These are phyloP conservation scores for Cardinalis cardinalis DNA, from an alignment of 2,113 vertebrate genomes.

Conservation along the genomic window DNA sequence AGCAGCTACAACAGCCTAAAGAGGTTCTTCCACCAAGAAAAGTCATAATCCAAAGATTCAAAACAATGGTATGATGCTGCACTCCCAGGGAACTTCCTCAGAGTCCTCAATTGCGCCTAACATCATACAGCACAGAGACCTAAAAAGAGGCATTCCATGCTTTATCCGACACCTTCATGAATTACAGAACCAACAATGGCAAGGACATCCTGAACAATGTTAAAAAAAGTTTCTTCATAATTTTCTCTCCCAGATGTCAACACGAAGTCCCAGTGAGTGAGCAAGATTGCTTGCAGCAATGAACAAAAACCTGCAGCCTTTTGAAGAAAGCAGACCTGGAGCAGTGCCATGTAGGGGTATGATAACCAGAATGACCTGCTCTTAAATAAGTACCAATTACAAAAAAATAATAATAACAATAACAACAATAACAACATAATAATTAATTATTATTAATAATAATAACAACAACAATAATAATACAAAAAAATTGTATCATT, in stretches of 20 bases:
- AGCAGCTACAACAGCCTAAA: neutral
- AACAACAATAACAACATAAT: neutral
- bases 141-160: neutral
- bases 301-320: neutral
- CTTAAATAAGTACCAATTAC: neutral
- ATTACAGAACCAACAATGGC: neutral
- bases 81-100: neutral
- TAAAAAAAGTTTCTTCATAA: neutral
- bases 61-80: neutral
- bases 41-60: neutral
- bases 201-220: neutral
- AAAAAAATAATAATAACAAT: neutral
- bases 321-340: neutral
- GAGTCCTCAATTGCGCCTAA: neutral
- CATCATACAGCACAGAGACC: neutral
- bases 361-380: neutral
- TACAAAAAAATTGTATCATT: neutral
- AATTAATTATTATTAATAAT: no score
- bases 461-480: neutral
- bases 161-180: neutral
- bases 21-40: neutral
- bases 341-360: neutral
- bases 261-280: neutral
- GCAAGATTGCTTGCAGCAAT: neutral
- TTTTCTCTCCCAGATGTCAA: neutral